Conservation (phyloP, 2,113 vertebrate species). For the Protobothrops mucrosquamatus region DNA sequence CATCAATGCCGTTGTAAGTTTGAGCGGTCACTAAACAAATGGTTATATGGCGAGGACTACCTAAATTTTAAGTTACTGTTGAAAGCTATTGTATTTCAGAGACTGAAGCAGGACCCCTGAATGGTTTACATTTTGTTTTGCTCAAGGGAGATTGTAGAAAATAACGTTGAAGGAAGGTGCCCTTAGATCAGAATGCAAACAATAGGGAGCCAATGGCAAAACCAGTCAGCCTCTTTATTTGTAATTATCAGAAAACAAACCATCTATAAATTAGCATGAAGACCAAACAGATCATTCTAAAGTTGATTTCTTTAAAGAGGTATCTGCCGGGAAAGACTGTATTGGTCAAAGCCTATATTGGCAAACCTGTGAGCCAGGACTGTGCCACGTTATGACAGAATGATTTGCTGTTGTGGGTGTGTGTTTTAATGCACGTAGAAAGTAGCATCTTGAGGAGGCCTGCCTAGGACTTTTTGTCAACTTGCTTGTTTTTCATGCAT, state of each 20-base stretch:
- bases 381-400: not conserved
- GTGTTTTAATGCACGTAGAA: not conserved
- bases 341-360: not conserved
- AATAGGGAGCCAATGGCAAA: not conserved
- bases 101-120: not conserved
- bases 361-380: not conserved
- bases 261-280: not conserved
- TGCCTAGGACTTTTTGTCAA: not conserved
- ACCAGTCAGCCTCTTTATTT: not conserved
- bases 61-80: not conserved
- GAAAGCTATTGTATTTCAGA: not conserved
- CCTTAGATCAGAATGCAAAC: not conserved
- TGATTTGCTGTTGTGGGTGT: not conserved
- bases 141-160: not conserved
- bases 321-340: not conserved
- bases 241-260: not conserved
- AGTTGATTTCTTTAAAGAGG: not conserved
- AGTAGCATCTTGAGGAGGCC: not conserved
- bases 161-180: not conserved
- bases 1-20: not conserved
- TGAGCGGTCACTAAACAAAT: not conserved
- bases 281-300: not conserved
- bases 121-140: not conserved
- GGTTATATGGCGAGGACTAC: not conserved
- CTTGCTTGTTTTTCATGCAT: not conserved